Evolutionary conservation across 1,140 invertebrate genomes (phyloP).

Genomic region (Brachionus asplanchnoidis): DNA sequence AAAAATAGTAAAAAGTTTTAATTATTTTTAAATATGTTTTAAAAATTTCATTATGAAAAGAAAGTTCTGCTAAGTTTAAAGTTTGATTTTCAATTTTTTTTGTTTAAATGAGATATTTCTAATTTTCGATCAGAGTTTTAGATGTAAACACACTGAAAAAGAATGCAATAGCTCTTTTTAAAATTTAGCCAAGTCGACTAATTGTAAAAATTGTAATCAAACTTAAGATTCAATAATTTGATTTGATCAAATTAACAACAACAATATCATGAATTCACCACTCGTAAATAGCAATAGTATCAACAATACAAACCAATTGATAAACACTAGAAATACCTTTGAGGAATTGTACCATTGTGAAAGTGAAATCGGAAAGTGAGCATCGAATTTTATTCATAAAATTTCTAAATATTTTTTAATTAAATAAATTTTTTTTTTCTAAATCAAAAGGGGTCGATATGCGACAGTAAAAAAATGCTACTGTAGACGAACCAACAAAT

Average conservation of each 20-base stretch:
- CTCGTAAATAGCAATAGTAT: background rate
- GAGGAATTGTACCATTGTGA: conserved; percentile 34
- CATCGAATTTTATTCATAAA: background rate
- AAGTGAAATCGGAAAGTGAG: conserved; percentile 39
- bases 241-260: background rate
- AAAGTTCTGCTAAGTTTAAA: background rate
- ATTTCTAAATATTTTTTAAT: background rate
- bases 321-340: conserved; percentile 29
- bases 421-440: background rate
- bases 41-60: background rate
- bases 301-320: conserved; percentile 10
- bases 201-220: background rate
- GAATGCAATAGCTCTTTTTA: background rate
- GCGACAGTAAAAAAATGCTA: conserved; percentile 39
- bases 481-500: conserved; percentile 8
- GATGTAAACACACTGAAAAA: background rate
- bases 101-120: background rate
- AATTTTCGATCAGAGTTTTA: background rate
- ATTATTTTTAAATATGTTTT: no score
- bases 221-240: background rate
- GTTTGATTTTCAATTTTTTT: background rate
- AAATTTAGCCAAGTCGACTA: background rate
- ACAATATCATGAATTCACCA: background rate
- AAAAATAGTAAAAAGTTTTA: no score
- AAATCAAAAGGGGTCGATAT: conserved; percentile 4